Evolutionary conservation across 2,888 invertebrate species (phyloP).

Genomic region (Endomychus coccineus): DNA sequence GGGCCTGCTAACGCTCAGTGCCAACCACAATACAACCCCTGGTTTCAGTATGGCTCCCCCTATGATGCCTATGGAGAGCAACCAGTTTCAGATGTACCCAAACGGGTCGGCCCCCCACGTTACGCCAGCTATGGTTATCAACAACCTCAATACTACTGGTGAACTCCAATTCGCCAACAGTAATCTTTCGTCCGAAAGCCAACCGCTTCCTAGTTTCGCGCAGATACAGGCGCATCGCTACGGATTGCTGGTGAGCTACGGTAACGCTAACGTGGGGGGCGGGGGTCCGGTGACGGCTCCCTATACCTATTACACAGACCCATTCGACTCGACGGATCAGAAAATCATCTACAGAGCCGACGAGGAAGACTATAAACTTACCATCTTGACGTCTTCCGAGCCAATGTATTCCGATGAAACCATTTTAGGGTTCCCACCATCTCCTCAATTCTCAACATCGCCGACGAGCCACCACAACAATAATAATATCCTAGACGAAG

Average conservation of each 20-base stretch:
- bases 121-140: slow-evolving; percentile 62
- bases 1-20: slow-evolving; percentile 82
- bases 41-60: slow-evolving; percentile 40
- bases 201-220: slow-evolving; percentile 59
- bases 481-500: slow-evolving; percentile 32
- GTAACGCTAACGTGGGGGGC: slow-evolving; percentile 70
- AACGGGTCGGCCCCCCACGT: slow-evolving; percentile 82
- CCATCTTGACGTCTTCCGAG: slow-evolving; percentile 13
- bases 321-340: slow-evolving; percentile 1
- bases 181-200: slow-evolving; percentile 26
- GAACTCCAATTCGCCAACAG: slow-evolving; percentile 39
- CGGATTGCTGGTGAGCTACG: slow-evolving; percentile 47
- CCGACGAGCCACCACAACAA: slow-evolving; percentile 14
- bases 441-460: neutral
- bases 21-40: slow-evolving; percentile 50
- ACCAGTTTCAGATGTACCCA: slow-evolving; percentile 60
- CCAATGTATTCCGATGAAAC: slow-evolving; percentile 12
- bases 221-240: slow-evolving; percentile 50
- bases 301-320: slow-evolving; percentile 23
- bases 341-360: neutral
- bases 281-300: slow-evolving; percentile 47
- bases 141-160: slow-evolving; percentile 78
- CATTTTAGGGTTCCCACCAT: slow-evolving; percentile 8
- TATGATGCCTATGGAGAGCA: slow-evolving; percentile 44
- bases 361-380: slow-evolving; percentile 3